Evolutionary conservation across 2,113 vertebrate genomes (phyloP).

Genomic region (Bombycilla garrulus): DNA sequence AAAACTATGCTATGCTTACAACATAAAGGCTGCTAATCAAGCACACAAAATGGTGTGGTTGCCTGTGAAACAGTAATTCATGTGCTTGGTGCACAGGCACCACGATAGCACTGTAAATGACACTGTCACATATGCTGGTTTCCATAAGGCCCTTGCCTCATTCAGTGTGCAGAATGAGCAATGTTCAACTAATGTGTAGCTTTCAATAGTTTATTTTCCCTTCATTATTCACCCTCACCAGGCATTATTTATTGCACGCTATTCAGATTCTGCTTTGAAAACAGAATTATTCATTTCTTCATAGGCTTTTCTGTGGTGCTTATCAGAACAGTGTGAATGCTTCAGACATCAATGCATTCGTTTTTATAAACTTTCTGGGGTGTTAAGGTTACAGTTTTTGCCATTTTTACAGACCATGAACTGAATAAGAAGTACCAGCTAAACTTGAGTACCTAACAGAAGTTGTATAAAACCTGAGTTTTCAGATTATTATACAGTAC

Average conservation of each 20-base stretch:
- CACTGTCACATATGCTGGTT: conserved; percentile 33
- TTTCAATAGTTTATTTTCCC: conserved; percentile 52
- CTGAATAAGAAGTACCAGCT: background rate
- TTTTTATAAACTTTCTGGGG: background rate
- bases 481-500: background rate
- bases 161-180: conserved; percentile 31
- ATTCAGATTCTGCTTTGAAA: conserved; percentile 54
- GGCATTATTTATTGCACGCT: conserved; percentile 44
- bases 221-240: conserved; percentile 52
- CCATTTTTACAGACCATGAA: background rate
- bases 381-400: background rate
- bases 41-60: conserved; percentile 22
- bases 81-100: background rate
- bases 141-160: conserved; percentile 15
- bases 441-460: background rate
- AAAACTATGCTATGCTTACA: conserved; percentile 8
- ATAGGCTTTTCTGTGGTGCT: conserved; percentile 22
- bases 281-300: conserved; percentile 57
- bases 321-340: background rate
- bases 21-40: conserved; percentile 46
- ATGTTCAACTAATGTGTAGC: conserved; percentile 6
- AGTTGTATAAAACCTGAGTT: background rate
- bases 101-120: conserved; percentile 14
- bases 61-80: conserved; percentile 48
- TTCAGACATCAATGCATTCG: background rate